These are phyloP conservation scores for Tholera decimalis DNA, from an alignment of 2,888 invertebrate species.

Conservation along the genomic window DNA sequence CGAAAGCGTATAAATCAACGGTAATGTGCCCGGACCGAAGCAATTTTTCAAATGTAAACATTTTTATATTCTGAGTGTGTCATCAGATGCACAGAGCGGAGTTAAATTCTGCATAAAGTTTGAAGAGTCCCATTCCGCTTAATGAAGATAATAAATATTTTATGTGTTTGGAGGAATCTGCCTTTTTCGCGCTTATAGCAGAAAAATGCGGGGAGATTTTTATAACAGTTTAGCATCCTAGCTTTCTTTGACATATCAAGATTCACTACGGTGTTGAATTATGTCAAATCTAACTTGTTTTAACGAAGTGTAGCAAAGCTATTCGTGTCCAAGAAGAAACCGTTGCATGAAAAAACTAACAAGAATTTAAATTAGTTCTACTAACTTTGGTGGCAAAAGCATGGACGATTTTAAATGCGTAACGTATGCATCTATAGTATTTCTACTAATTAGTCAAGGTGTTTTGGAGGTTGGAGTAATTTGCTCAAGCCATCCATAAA, in stretches of 20 bases:
- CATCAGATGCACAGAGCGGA: conserved; percentile 45
- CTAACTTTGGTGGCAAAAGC: conserved; percentile 20
- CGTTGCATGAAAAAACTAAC: conserved; percentile 30
- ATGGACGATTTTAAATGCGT: conserved; percentile 35
- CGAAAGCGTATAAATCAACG: conserved; percentile 52
- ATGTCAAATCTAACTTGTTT: conserved; percentile 28
- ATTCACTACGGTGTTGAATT: conserved; percentile 24
- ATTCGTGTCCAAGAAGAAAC: conserved; percentile 44
- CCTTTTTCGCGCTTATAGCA: conserved; percentile 13
- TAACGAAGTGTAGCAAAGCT: conserved; percentile 28
- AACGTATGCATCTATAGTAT: conserved; percentile 47
- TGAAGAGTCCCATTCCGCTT: conserved; percentile 28
- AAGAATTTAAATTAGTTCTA: conserved; percentile 42
- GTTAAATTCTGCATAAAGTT: conserved; percentile 25
- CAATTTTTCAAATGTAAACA: conserved; percentile 42
- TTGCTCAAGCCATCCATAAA: conserved; percentile 49
- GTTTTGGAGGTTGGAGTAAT: conserved; percentile 51
- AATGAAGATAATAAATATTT: conserved; percentile 55
- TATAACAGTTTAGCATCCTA: conserved; percentile 7
- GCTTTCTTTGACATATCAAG: not conserved
- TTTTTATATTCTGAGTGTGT: conserved; percentile 38
- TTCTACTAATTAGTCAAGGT: conserved; percentile 58
- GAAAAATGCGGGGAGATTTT: conserved; percentile 21
- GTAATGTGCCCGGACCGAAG: conserved; percentile 39
- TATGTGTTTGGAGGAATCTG: conserved; percentile 35